Evolutionary conservation across 2,113 vertebrate genomes (phyloP), one percentile per base, ranked within the genome.

Genomic region (Cyanistes caeruleus): DNA sequence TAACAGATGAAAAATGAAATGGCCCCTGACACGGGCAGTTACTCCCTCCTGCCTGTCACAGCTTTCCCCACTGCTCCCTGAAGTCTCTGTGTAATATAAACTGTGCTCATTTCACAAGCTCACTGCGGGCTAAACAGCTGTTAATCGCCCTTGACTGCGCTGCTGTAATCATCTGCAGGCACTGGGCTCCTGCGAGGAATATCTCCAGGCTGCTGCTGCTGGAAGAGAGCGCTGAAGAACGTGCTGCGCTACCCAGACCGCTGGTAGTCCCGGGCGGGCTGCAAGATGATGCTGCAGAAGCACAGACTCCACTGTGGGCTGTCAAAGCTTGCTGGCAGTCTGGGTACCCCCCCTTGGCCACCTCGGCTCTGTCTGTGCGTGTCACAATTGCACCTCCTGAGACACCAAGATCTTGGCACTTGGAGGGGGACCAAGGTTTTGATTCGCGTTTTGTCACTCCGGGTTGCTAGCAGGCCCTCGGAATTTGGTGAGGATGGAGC

Each of bases 1-100:
- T 75, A 88, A 60, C 41, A 94, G 85, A 87, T 95, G 82, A 95
- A 84, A 96, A 96, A 93, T 67, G 20, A 87, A 88, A 81, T 30
- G 60, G 65, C 52, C 75, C 44, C 72, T 77, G 65, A 90, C 83
- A 87, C 6, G 51, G 44, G 37, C 87, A 86, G 75, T 85, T 92
- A 86, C 58, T 91, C 39, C 70, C 48, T 78, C 37, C 72, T 90
- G 87, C 79, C 83, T 85, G 59, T 44, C 52, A 33, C 80, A 78
- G 88, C 64, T 58, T 84, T 93, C 49, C n/a, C 55, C 44, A 4
- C 44, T 58, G 55, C 49, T 90, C 56, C 48, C 76, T 70, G 75
- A 63, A 3, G 15, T 39, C 48, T 63, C 64, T 60, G 48, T 86
- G 59, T 52, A 33, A 75, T 68, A 91, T 12, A 87, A 92, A 77